These are phyloP conservation scores for Menidia beryllina DNA, from an alignment of 2,113 vertebrate species.

Conservation along the genomic window DNA sequence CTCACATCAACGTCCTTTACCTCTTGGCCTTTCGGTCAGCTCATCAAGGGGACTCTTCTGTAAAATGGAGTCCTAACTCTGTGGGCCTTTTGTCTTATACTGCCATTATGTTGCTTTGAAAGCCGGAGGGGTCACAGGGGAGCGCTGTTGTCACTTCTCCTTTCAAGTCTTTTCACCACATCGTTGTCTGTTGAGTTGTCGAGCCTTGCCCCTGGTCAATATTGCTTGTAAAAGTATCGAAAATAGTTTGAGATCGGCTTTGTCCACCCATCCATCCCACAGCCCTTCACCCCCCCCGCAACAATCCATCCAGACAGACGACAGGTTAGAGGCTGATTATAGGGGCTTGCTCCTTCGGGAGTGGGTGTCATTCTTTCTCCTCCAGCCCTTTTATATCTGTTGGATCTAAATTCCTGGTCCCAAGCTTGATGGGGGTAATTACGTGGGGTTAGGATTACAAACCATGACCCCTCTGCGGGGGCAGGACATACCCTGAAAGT, in stretches of 20 bases:
- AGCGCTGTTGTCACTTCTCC: constrained; percentile 22
- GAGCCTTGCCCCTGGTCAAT: background rate
- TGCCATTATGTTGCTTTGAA: constrained; percentile 38
- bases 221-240: background rate
- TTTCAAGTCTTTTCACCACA: background rate
- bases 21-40: constrained; percentile 16
- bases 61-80: constrained; percentile 32
- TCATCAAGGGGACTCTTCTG: constrained; percentile 20
- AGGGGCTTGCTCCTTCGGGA: constrained; percentile 56
- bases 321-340: constrained; percentile 71
- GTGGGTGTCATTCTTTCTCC: constrained; percentile 59
- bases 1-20: background rate
- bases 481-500: constrained; percentile 26
- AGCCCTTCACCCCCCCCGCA: background rate
- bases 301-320: constrained; percentile 14
- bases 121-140: constrained; percentile 33
- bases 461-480: constrained; percentile 23
- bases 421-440: constrained; percentile 69
- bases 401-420: constrained; percentile 37
- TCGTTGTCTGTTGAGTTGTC: background rate
- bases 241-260: constrained; percentile 11
- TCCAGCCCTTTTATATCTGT: constrained; percentile 54
- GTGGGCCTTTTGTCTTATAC: constrained; percentile 17
- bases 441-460: constrained; percentile 59
- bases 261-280: constrained; percentile 26